Base-by-base conservation (phyloP, 2,797 vertebrate species). In the Danio aesculapii region DNA sequence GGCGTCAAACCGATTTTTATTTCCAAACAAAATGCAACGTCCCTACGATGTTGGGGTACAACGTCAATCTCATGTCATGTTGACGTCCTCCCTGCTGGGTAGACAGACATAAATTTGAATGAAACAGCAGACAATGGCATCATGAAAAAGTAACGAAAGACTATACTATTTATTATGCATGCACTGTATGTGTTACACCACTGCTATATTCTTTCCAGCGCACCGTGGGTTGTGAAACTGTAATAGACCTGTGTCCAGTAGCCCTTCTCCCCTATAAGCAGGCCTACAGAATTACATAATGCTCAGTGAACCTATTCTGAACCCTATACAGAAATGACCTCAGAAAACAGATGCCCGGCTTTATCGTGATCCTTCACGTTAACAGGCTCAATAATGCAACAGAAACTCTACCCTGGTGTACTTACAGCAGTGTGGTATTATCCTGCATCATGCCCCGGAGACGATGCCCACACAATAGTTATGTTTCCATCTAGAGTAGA, bases 301-400 rank as follows among this genome's bases (percentile, higher is more conserved):
- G 52, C 72, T 70, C 59, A 50, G 59, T 76, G 78, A 71, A 79
- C 79, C 83, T 30, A 70, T 63, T 53, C 64, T 79, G 71, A 79
- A 81, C 73, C 59, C 76, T 30, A 30, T 43, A 53, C 58, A 49
- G 59, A 47, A 82, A 83, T 85, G 59, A 83, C 75, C 58, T 71
- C 63, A 71, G 66, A 73, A 75, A 79, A 86, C 77, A 67, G 75
- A 81, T 57, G 75, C 55, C 71, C 75, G 75, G 79, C 67, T 83
- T 71, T 14, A 6, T 76, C 49, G 61, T 81, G 82, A 84, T 76
- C 66, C 44, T 68, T 75, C 74, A 63, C 17, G 16, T 83, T 81
- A 82, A 79, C 43, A 81, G 50, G 58, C 39, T 62, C 53, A 39
- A 30, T 67, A 78, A 78, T 49, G 75, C 53, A 75, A 64, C 78